phyloP scores from a whole-genome alignment of 2,797 vertebrate species.

The Coregonus ussuriensis region DNA sequence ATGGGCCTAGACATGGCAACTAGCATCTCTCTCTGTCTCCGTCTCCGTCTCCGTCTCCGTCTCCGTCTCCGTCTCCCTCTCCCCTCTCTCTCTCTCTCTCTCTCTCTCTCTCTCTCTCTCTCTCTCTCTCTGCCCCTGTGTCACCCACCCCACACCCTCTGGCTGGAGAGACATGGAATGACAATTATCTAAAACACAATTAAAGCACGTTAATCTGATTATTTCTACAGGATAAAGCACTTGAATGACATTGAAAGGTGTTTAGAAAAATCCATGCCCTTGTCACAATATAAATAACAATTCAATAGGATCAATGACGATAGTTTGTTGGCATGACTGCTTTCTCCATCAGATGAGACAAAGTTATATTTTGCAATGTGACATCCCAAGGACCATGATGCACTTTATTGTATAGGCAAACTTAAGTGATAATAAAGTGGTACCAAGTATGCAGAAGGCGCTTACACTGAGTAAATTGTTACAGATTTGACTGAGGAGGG shows the following conservation, averaged over 20 bases:
- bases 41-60: conserved; percentile 23
- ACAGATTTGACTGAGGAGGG: conserved; percentile 7
- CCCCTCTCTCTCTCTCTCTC: conserved; percentile 17
- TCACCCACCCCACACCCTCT: conserved; percentile 32
- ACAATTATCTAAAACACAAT: conserved; percentile 78
- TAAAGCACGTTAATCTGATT: conserved; percentile 75
- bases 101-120: conserved; percentile 24
- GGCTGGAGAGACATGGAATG: conserved; percentile 65
- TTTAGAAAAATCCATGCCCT: conserved; percentile 57
- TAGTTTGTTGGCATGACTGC: neutral
- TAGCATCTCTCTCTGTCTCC: conserved; percentile 1
- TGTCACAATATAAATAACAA: conserved; percentile 47
- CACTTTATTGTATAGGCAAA: neutral
- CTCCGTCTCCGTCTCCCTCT: neutral
- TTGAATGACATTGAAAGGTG: conserved; percentile 70
- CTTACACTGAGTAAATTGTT: conserved; percentile 1
- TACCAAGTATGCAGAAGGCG: neutral
- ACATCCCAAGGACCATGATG: neutral
- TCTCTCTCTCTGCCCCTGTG: conserved; percentile 29
- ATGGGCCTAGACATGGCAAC: conserved; percentile 22
- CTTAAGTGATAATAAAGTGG: conserved; percentile 1
- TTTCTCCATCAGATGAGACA: neutral
- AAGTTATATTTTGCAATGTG: neutral
- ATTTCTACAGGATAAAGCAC: conserved; percentile 71
- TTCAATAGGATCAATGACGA: neutral